A percentile compares a stretch with the other conserved stretches of the same genome.
Conservation (phyloP, 2,888 invertebrate genomes). For the Aromia moschata region DNA sequence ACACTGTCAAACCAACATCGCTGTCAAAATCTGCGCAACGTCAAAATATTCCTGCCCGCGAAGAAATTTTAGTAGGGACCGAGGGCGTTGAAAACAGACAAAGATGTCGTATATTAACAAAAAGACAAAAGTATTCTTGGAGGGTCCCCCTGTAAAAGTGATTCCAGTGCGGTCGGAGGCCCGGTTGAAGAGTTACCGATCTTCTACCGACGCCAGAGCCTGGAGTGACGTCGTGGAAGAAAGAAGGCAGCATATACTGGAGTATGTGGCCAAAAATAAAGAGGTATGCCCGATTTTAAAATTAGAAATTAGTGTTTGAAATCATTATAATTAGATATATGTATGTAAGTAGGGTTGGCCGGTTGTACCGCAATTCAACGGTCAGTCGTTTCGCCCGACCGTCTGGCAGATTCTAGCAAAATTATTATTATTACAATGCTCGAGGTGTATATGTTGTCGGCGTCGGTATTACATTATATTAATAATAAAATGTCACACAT, state of each 20-base stretch:
- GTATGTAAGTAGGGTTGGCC: no score
- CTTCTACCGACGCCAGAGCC: constrained; percentile 68
- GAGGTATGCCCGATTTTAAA: constrained; percentile 30
- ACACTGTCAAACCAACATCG: neutral
- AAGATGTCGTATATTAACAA: constrained; percentile 6
- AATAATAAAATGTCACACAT: no score
- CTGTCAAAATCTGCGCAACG: neutral
- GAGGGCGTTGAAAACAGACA: neutral
- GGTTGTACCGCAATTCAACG: no score
- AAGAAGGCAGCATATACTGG: constrained; percentile 68
- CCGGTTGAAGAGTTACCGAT: constrained; percentile 66
- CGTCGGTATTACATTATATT: no score
- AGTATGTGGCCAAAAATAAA: constrained; percentile 48
- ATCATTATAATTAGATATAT: no score
- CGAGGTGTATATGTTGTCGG: no score
- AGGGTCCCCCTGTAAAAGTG: neutral
- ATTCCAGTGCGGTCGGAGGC: constrained; percentile 62
- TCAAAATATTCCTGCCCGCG: neutral
- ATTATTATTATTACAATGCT: no score
- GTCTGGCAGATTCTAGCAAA: no score
- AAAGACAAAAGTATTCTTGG: neutral
- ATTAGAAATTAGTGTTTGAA: neutral
- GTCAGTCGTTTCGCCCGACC: no score
- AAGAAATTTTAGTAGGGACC: constrained; percentile 6
- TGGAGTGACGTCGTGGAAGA: constrained; percentile 69